Evolutionary conservation across 2,113 vertebrate species (phyloP), one percentile per base, ranked within the genome.

Genomic region (Calidris pygmaea): DNA sequence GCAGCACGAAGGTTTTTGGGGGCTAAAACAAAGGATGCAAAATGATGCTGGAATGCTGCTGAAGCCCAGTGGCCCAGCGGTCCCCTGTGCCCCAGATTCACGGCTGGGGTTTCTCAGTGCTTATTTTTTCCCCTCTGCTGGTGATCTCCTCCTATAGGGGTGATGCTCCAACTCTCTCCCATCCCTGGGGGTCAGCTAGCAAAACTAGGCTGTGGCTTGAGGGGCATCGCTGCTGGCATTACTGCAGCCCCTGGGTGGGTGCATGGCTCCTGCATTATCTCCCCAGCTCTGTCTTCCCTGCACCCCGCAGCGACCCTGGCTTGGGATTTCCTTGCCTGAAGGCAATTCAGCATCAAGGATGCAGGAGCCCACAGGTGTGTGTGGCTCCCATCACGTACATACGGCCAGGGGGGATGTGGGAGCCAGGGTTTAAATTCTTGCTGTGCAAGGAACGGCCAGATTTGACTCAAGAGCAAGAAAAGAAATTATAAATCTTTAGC

Each of bases 301-400:
- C 24, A 19, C 12, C 20, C 55, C 3, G 2, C n/a, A 63, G 17
- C 50, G 7, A 1, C 27, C 59, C 12, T 4, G n/a, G 23, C 29
- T 50, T 7, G 4, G n/a, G 32, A 22, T 55, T 85, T 30, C 62
- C 34, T 59, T 5, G 8, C 50, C 30, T 1, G 13, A 71, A 82
- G 59, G 19, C n/a, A 43, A 47, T 59, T 55, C 52, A 90, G 45
- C 59, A 32, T 13, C 13, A 21, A 58, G 76, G 59, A 16, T 41
- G 27, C 58, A 41, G 37, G 45, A 73, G 35, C 23, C 18, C 0
- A 0, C 0, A 18, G 56, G 5, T 4, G 2, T 0, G 0, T 4
- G n/a, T 39, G 47, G 34, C 56, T 48, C 71, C 59, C 5, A 4
- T 35, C 76, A 27, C 0, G 0, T 12, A 24, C 10, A 3, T 8